Evolutionary conservation across 2,113 vertebrate genomes (phyloP).

Genomic region (Malaclemys terrapin): DNA sequence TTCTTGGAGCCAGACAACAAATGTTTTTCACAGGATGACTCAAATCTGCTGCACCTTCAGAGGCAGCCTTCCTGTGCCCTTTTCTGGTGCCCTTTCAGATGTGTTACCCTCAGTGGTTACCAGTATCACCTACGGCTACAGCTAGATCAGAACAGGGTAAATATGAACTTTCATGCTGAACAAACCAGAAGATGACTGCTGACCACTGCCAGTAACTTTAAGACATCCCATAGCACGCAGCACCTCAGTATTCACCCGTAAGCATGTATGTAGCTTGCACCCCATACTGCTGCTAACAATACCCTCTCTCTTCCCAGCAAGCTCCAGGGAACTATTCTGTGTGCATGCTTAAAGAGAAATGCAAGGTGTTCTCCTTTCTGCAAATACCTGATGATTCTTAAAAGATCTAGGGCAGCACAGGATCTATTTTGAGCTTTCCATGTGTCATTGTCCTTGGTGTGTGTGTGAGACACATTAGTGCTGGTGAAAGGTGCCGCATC

Average conservation of each 20-base stretch:
- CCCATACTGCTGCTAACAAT: not conserved
- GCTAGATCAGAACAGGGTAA: not conserved
- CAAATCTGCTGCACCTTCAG: not conserved
- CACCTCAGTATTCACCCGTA: not conserved
- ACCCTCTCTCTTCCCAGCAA: not conserved
- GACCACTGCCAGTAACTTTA: not conserved
- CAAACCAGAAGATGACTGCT: not conserved
- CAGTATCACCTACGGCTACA: not conserved
- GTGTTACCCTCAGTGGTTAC: accelerated
- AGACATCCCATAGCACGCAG: not conserved
- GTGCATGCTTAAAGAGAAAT: not conserved
- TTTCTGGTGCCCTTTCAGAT: not conserved
- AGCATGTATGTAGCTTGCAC: not conserved
- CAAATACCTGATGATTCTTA: not conserved
- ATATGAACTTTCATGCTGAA: not conserved
- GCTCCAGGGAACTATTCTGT: not conserved
- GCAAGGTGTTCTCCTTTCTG: not conserved
- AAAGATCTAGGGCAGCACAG: not conserved
- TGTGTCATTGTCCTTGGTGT: not conserved
- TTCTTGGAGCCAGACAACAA: not conserved
- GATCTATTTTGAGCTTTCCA: not conserved
- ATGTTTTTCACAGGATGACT: not conserved
- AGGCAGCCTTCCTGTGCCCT: not conserved
- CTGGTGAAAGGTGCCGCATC: not conserved
- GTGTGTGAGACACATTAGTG: not conserved